Conservation (phyloP, 2,888 invertebrate genomes). For the Dynastes tityus region DNA sequence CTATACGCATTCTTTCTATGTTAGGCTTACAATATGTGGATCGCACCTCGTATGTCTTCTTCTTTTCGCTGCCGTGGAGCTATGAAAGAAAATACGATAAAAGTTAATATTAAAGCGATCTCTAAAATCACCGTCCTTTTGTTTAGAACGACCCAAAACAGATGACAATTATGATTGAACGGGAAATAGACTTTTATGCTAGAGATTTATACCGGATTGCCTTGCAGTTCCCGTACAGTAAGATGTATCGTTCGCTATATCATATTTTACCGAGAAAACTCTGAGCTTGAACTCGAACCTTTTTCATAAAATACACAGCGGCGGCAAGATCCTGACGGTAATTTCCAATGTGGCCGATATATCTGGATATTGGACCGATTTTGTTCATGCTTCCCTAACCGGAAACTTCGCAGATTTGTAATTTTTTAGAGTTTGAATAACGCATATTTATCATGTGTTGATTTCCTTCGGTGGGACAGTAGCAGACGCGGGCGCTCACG, state of each 20-base stretch:
- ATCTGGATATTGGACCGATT: slow-evolving; percentile 43
- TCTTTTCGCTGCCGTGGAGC: no score
- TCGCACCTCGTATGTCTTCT: no score
- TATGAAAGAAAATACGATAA: no score
- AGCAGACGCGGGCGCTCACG: not conserved
- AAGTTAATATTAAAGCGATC: no score
- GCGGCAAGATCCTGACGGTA: slow-evolving; percentile 31
- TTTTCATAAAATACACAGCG: slow-evolving; percentile 30
- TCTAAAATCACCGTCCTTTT: not conserved
- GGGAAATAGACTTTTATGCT: slow-evolving; percentile 27
- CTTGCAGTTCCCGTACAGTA: slow-evolving; percentile 28
- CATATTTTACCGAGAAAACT: slow-evolving; percentile 32
- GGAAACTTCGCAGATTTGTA: slow-evolving; percentile 45
- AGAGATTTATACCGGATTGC: slow-evolving; percentile 36
- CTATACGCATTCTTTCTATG: no score
- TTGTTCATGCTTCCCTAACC: slow-evolving; percentile 17
- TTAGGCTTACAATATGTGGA: no score
- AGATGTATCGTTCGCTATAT: slow-evolving; percentile 43
- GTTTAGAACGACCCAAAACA: not conserved
- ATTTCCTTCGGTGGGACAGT: slow-evolving; percentile 19
- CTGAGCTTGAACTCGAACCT: slow-evolving; percentile 23
- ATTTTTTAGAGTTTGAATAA: slow-evolving; percentile 41
- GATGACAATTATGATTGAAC: slow-evolving; percentile 36
- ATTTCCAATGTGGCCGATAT: slow-evolving; percentile 46
- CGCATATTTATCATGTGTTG: slow-evolving; percentile 27